Base-by-base conservation (phyloP, 2,888 invertebrate species). In the Chrysolina americana region DNA sequence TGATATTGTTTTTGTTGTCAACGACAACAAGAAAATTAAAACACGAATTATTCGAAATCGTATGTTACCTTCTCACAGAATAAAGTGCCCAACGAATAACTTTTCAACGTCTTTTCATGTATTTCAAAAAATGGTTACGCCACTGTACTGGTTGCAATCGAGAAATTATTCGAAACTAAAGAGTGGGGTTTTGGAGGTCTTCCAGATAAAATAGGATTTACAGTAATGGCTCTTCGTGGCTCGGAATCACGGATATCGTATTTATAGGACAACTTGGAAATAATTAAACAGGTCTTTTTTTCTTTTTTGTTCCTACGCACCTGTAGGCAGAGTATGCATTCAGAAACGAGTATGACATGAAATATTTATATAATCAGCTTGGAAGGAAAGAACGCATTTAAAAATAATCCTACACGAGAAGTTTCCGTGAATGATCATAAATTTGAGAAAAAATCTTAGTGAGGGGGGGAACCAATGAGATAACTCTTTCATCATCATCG, bases 221-320 rank as follows among this genome's bases (percentile, higher is more conserved):
- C 76, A 69, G 71, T 74, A 72, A 75, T 77, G 75, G 74, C 50
- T 36, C 50, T 71, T 56, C 68, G 56, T 28, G 53, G 41, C 68
- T 50, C 48, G n/a, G 50, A 64, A 63, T 70, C 70, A 70, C 50
- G 64, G 70, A 70, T 70, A 64, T 69, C 69, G 65, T 78, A 78
- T 78, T 78, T 78, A 78, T 78, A 78, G 78, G 78, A 78, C 78
- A 78, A 78, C 74, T 78, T 74, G 74, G 72, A 76, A 71, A 78
- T 76, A 78, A 78, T 78, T 78, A 78, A 76, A 78, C 78, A 74
- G 74, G 78, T 76, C 78, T 74, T 74, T 71, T 75, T 74, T 64
- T 71, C 65, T 41, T 68, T 75, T 72, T 76, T 78, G 50, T 74
- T 74, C 68, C 65, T 65, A 76, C 70, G 74, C 78, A 76, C 77